phyloP scores from a whole-genome alignment of 2,113 vertebrate genomes.

The Bos javanicus region DNA sequence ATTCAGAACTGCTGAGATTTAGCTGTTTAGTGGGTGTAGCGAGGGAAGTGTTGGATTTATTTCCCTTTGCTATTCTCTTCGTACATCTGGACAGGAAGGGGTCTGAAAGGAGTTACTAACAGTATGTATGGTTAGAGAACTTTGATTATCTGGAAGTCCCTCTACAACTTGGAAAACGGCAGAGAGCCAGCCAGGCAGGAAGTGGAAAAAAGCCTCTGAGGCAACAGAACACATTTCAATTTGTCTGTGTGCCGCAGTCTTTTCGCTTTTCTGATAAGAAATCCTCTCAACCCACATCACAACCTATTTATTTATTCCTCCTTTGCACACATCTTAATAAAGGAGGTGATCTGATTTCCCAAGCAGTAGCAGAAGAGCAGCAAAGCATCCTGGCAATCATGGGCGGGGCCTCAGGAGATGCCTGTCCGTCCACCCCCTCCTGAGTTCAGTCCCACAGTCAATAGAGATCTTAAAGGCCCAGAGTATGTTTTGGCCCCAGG shows the following conservation, averaged over 20 bases:
- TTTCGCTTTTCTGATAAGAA: conserved; percentile 36
- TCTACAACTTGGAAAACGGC: conserved; percentile 28
- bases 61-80: conserved; percentile 57
- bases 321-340: neutral
- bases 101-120: conserved; percentile 52
- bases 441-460: too few species aligned
- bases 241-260: neutral
- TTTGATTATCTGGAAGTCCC: conserved; percentile 59
- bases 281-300: neutral
- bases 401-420: fast-evolving
- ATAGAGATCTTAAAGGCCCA: neutral
- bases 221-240: conserved; percentile 16
- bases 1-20: conserved; percentile 76
- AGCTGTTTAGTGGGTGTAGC: conserved; percentile 61
- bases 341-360: neutral
- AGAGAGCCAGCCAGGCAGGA: conserved; percentile 53
- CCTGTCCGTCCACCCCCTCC: neutral
- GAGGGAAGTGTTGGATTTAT: conserved; percentile 61
- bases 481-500: neutral
- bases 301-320: neutral
- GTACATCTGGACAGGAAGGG: conserved; percentile 71
- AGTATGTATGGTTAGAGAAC: conserved; percentile 9
- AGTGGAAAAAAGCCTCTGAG: neutral
- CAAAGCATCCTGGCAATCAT: too few species aligned
- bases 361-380: neutral